These are phyloP conservation scores for Leptinotarsa defecta DNA, from an alignment of 1,140 invertebrate genomes.

Conservation along the genomic window DNA sequence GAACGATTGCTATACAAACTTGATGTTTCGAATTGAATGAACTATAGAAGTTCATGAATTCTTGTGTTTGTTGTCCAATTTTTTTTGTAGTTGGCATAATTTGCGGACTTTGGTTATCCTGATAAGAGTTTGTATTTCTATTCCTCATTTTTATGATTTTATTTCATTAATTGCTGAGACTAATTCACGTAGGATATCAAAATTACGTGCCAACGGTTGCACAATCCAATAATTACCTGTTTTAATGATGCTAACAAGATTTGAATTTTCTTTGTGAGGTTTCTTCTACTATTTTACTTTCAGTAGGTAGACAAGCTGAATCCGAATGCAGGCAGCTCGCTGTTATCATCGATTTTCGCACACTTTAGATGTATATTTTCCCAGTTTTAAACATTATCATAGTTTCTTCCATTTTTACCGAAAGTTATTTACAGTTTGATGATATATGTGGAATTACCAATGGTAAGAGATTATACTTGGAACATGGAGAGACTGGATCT, in stretches of 20 bases:
- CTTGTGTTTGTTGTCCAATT: too few relatives aligned
- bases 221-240: constrained; percentile 13
- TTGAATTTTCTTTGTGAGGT: constrained; percentile 12
- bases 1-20: too few relatives aligned
- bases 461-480: constrained; percentile 64
- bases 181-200: too few relatives aligned
- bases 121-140: too few relatives aligned
- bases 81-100: too few relatives aligned
- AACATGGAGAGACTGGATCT: constrained; percentile 65
- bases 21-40: too few relatives aligned
- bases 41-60: too few relatives aligned
- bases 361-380: constrained; percentile 1
- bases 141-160: too few relatives aligned
- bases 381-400: constrained; percentile 4
- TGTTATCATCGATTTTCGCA: not conserved
- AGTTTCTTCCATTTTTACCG: constrained; percentile 19
- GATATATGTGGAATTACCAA: constrained; percentile 68
- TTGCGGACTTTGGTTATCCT: too few relatives aligned
- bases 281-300: constrained; percentile 22
- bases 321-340: not conserved
- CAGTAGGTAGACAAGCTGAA: not conserved
- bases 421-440: constrained; percentile 5
- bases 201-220: not conserved
- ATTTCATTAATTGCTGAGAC: too few relatives aligned
- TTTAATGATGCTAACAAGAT: constrained; percentile 15